Base-by-base conservation (phyloP, 2,888 invertebrate genomes). In the Drymonia ruficornis region DNA sequence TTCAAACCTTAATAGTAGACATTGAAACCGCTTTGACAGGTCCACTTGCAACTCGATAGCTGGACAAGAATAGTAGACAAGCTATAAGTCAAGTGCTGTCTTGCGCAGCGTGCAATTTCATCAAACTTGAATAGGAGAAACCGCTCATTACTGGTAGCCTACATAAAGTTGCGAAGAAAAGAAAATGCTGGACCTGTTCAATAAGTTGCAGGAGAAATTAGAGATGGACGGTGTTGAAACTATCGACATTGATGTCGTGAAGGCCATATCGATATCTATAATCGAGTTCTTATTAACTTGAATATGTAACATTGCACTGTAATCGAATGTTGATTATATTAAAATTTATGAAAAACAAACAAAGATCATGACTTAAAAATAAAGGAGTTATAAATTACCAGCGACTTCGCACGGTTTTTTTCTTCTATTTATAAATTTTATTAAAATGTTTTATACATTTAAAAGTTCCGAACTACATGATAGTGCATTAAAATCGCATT, bases 131-230 rank as follows among this genome's bases (percentile, higher is more conserved):
- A 80, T 76, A 77, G 76, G 81, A 83, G 86, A 91, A 89, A 90
- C 83, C 78, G 68, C 74, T 84, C 80, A 81, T 87, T 88, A 84
- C 79, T 73, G 70, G 77, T 86, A 84, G 80, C 90, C 88, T 81
- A 91, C 85, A 80, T 87, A 76, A 40, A 75, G 70, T 80, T 83
- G 84, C 76, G 72, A 84, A 83, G 89, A 90, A 89, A 90, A 90
- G 88, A 91, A 88, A 91, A 86, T 84, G 77, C 74, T 77, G 84
- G 83, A 84, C 74, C 70, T 72, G 76, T 81, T 80, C 79, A 81
- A 84, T 81, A 72, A 72, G 63, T 72, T 70, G 68, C 61, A 52
- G 34, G 34, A 34, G 47, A 16, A 47, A 34, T 16, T 18, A 47
- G 47, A 31, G 47, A 16, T 47, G 47, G 11, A 12, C 18, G 16